These are phyloP conservation scores for Drosophila cracens DNA, from an alignment of 2,888 invertebrate genomes.

Conservation along the genomic window DNA sequence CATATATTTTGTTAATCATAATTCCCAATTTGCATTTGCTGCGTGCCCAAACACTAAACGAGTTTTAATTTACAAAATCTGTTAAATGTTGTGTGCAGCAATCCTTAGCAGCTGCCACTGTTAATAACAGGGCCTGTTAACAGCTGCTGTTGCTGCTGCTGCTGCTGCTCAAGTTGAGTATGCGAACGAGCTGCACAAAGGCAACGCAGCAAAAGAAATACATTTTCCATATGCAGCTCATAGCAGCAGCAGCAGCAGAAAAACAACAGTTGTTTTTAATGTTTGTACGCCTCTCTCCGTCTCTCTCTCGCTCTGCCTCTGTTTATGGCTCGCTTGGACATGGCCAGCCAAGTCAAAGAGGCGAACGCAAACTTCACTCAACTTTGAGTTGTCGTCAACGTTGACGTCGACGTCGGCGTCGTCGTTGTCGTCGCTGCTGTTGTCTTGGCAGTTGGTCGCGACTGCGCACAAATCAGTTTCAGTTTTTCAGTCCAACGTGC, in stretches of 20 bases:
- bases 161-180: conserved; percentile 37
- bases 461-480: conserved; percentile 82
- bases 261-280: conserved; percentile 57
- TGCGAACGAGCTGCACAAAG: conserved; percentile 50
- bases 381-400: conserved; percentile 39
- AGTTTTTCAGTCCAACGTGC: conserved; percentile 84
- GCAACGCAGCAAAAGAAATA: conserved; percentile 55
- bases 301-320: conserved; percentile 1
- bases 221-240: conserved; percentile 78
- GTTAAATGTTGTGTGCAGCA: conserved; percentile 21
- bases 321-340: conserved; percentile 49
- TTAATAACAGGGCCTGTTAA: conserved; percentile 23
- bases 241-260: conserved; percentile 27
- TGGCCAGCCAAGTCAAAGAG: conserved; percentile 31
- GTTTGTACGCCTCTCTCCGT: conserved; percentile 15
- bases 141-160: conserved; percentile 15
- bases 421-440: conserved; percentile 37
- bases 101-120: conserved; percentile 51
- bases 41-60: conserved; percentile 64
- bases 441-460: conserved; percentile 79
- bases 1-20: conserved; percentile 56
- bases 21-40: conserved; percentile 49
- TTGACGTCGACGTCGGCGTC: not conserved
- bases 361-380: conserved; percentile 47
- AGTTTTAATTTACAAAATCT: conserved; percentile 55